Base-by-base conservation (phyloP, 2,113 vertebrate genomes). In the Dicrurus megarhynchus region DNA sequence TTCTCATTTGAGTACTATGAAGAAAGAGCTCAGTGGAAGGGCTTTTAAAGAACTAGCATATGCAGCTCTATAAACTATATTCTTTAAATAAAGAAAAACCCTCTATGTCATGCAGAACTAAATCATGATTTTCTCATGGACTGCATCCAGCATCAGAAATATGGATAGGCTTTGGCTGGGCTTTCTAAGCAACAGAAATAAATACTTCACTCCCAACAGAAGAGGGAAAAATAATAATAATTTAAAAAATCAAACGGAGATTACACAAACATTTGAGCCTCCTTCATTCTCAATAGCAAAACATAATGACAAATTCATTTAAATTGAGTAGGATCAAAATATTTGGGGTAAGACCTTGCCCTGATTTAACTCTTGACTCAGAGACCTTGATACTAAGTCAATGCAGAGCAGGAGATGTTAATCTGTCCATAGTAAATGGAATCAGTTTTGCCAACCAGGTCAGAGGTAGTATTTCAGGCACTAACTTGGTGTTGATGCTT, bases 51-150 rank as follows among this genome's bases (percentile, higher is more conserved):
- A 80, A 85, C 84, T 89, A 83, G 71, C 56, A 88, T 89, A 78
- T 81, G 65, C 61, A 93, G 83, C 84, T 92, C 44, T 89, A 78
- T 90, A 95, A 92, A 95, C 73, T 64, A 44, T 87, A 64, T 90
- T 57, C n/a, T 88, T 94, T 69, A 89, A 92, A 93, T 95, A 70
- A 91, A 92, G 68, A 93, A 90, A 93, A 93, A 30, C 30, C 23
- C 47, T 87, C 37, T 90, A 10, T 89, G 93, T 89, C 80, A 78
- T 41, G 73, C 41, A 83, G 78, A 76, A 83, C 63, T 86, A 87
- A 91, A 89, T 81, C 60, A 84, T 44, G 44, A 89, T 90, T 91
- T 3, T 4, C 35, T 93, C 67, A 74, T 60, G 73, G 94, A 95
- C 42, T 32, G 33, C 39, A 56, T 94, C 79, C 87, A 95, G n/a